Base-by-base conservation (phyloP, 2,797 vertebrate species). In the Pterois miles region DNA sequence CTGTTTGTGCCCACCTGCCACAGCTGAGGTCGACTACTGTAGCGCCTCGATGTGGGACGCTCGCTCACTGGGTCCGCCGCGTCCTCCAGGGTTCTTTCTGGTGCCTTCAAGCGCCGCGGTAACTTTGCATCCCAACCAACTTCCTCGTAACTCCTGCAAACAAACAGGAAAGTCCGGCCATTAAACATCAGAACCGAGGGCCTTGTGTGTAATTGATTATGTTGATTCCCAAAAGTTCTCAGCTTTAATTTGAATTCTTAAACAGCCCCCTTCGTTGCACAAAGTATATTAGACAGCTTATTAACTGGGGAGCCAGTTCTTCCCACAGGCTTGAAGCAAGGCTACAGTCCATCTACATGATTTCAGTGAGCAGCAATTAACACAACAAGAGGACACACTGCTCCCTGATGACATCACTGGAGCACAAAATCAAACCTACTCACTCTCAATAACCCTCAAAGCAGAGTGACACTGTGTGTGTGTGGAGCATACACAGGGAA, bases 111-210 rank as follows among this genome's bases (percentile, higher is more conserved):
- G 81, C 86, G 92, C 36, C 78, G 83, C 12, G 75, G 87, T 38
- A 96, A 86, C 38, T 91, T 94, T 33, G 70, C 57, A 81, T 95
- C 91, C 94, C 93, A 94, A 29, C 85, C 83, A 71, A 94, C 76
- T 10, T 85, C 85, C 88, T 96, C 92, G 67, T 94, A 96, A 81
- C 86, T 87, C 86, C 93, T 96, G 71, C 4, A 77, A 74, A 75
- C 2, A 6, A 71, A 79, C 0, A 2, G 48, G 33, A 25, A 67
- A 71, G n/a, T 54, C 14, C 40, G 5, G 4, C 31, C 22, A 59
- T 68, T 66, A 70, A 40, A 64, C 22, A 62, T 31, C 29, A 18
- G 53, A 29, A 67, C 31, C 3, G 3, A 53, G 31, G 20, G 36
- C 58, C 56, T 70, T 50, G 16, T 81, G 27, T 67, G 50, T 59